Conservation (phyloP, 2,888 invertebrate genomes). For the Amorpha juglandis region DNA sequence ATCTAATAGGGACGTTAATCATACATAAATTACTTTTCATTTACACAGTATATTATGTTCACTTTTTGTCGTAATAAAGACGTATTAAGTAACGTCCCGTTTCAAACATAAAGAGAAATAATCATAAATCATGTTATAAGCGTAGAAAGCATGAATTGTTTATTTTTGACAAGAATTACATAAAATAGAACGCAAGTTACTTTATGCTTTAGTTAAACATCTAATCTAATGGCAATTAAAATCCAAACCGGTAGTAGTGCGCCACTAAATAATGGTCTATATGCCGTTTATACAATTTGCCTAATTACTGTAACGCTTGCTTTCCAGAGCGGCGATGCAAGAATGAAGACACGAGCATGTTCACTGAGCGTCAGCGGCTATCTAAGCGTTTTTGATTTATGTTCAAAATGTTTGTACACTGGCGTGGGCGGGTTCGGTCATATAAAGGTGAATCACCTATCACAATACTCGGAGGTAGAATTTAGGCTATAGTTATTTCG, state of each 20-base stretch:
- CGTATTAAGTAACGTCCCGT: slow-evolving; percentile 27
- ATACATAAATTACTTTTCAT: slow-evolving; percentile 42
- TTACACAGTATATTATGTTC: slow-evolving; percentile 29
- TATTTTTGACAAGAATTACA: slow-evolving; percentile 49
- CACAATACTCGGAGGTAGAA: neutral
- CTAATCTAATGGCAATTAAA: slow-evolving; percentile 65
- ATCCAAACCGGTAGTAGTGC: slow-evolving; percentile 63
- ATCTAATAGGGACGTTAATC: slow-evolving; percentile 45
- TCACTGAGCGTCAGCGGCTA: slow-evolving; percentile 11
- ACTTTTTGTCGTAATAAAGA: slow-evolving; percentile 28
- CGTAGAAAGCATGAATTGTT: slow-evolving; percentile 36
- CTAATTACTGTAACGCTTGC: slow-evolving; percentile 69
- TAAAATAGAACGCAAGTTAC: slow-evolving; percentile 49
- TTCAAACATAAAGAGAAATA: slow-evolving; percentile 34
- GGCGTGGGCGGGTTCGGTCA: too few species aligned
- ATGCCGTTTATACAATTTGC: slow-evolving; percentile 71
- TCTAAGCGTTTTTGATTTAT: neutral
- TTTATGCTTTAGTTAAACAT: slow-evolving; percentile 45
- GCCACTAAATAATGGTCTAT: slow-evolving; percentile 60
- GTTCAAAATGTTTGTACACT: too few species aligned
- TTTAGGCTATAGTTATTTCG: neutral
- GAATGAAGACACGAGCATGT: slow-evolving; percentile 39
- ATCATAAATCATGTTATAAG: slow-evolving; percentile 38
- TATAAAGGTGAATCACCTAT: neutral
- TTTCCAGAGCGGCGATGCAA: slow-evolving; percentile 61